These are phyloP conservation scores for Helostoma temminkii DNA, from an alignment of 2,797 vertebrate genomes.

Conservation along the genomic window DNA sequence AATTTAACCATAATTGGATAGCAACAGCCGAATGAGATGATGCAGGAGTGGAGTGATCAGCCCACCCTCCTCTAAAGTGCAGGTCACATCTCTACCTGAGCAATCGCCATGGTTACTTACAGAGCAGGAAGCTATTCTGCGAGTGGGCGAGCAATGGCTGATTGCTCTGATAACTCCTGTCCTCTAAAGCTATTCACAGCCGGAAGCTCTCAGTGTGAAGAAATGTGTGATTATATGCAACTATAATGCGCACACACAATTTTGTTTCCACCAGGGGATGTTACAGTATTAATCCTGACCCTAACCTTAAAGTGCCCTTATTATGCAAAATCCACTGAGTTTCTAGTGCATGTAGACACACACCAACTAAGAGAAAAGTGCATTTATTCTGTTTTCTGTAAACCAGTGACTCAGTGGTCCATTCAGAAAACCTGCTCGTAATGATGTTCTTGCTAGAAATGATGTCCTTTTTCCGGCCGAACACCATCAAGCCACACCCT, in stretches of 20 bases:
- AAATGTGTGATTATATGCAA: background rate
- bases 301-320: too few relatives aligned
- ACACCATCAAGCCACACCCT: too few relatives aligned
- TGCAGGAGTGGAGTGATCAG: background rate
- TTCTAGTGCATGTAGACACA: too few relatives aligned
- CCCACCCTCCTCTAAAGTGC: constrained; percentile 29
- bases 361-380: too few relatives aligned
- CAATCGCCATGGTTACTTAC: constrained; percentile 62
- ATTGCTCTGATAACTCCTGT: constrained; percentile 38
- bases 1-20: constrained; percentile 52
- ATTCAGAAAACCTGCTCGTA: too few relatives aligned
- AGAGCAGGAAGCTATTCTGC: constrained; percentile 22
- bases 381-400: too few relatives aligned
- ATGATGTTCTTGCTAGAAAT: too few relatives aligned
- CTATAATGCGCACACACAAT: background rate
- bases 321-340: too few relatives aligned
- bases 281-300: too few relatives aligned
- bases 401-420: too few relatives aligned
- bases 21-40: constrained; percentile 64
- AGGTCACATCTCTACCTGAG: constrained; percentile 56
- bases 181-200: constrained; percentile 19
- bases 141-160: constrained; percentile 41
- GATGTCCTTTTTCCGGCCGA: too few relatives aligned
- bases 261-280: too few relatives aligned
- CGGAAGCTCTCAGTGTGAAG: constrained; percentile 15